phyloP scores from a whole-genome alignment of 2,113 vertebrate genomes.

The Ia io region DNA sequence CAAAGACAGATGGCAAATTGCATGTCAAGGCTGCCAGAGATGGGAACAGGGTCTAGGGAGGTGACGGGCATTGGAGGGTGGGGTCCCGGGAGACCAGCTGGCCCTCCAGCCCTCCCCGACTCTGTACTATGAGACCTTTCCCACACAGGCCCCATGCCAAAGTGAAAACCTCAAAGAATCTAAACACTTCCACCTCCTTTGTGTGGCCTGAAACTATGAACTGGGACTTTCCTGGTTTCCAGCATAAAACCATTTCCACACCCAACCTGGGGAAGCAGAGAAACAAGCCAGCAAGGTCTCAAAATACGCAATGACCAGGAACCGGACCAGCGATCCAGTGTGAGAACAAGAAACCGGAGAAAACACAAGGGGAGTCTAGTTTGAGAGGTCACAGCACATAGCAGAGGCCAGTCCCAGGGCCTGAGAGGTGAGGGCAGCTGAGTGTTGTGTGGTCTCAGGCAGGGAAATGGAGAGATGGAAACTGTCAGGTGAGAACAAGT shows the following conservation, averaged over 20 bases:
- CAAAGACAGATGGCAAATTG: neutral
- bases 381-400: too few species aligned
- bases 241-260: neutral
- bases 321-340: too few species aligned
- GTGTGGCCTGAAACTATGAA: accelerated
- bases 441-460: neutral
- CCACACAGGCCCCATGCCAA: too few species aligned
- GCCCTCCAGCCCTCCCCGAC: neutral
- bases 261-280: neutral
- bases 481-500: neutral
- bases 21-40: too few species aligned
- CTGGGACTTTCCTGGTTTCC: neutral
- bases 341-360: too few species aligned
- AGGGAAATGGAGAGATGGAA: neutral
- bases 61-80: accelerated
- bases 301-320: neutral
- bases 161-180: neutral
- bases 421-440: neutral
- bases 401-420: neutral
- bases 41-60: neutral
- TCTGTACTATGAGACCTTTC: neutral
- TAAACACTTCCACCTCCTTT: neutral
- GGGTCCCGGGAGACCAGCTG: neutral
- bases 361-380: too few species aligned
- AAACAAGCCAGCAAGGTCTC: neutral